Evolutionary conservation across 2,888 invertebrate genomes (phyloP), one percentile per base, ranked within the genome.

Genomic region (Andrena camellia): DNA sequence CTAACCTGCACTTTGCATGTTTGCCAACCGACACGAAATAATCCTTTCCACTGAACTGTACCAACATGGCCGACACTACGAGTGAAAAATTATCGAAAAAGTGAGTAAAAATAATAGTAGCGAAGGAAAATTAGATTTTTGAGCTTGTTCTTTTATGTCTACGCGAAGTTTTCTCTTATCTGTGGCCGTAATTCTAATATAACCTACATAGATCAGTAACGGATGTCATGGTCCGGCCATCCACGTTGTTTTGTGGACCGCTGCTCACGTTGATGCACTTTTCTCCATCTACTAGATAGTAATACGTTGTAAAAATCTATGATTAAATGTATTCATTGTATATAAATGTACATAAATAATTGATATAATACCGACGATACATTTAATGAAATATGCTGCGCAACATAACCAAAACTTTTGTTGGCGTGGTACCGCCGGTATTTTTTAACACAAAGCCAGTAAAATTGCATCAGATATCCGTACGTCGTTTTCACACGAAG

Each of bases 51-150:
- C 75, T 20, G 62, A 71, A n/a, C 50, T 48, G 57, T 77, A 79
- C 83, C 89, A 92, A 87, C 86, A 96, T 96, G 96, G 96, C 95
- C 91, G 96, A 96, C 91, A 92, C 93, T 88, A 89, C 94, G 75
- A 94, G 91, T 91, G 96, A 96, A 94, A 96, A 96, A 91, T 90
- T 96, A 84, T 96, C 96, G 13, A 96, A 96, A 95, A 96, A 96
- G 96, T 96, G 95, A 96, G 96, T 94, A 90, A 87, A 87, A 83
- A 35, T 64, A 35, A 48, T 42, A 17, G 70, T 62, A 57, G 26
- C 67, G 13, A 59, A 17, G 33, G 71, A 59, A 67, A 67, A 68
- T 66, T 23, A n/a, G 8, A 60, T 78, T 26, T n/a, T 26, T 3
- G 17, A 63, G 10, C 23, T 48, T 33, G 8, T 2, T 62, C 23